A percentile compares a stretch with the other conserved stretches of the same genome.
Evolutionary conservation across 2,113 vertebrate species (phyloP).

Genomic region (Gymnarchus niloticus): DNA sequence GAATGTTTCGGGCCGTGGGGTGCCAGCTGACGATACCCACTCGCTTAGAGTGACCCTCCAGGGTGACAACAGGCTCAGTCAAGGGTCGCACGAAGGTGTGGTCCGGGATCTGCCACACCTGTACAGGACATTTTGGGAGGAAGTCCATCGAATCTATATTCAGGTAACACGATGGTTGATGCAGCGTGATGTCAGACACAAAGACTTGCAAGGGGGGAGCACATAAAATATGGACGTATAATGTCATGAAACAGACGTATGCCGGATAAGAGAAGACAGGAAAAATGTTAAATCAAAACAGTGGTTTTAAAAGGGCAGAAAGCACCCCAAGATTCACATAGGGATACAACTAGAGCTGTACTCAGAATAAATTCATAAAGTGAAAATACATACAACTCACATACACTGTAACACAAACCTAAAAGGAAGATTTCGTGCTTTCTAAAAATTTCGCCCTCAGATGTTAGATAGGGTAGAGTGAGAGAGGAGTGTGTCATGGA

Average conservation of each 20-base stretch:
- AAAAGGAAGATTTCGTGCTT: not conserved
- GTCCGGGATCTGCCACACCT: slow-evolving; percentile 66
- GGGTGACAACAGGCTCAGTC: slow-evolving; percentile 55
- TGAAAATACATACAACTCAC: not conserved
- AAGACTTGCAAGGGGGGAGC: not conserved
- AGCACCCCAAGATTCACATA: not conserved
- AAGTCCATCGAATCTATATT: not conserved
- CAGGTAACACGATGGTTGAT: not conserved
- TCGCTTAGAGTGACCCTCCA: slow-evolving; percentile 65
- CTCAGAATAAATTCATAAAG: not conserved
- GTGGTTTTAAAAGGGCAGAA: not conserved
- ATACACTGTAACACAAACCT: not conserved
- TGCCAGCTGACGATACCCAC: slow-evolving; percentile 64
- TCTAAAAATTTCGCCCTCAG: no score
- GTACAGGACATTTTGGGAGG: not conserved
- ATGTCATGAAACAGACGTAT: not conserved
- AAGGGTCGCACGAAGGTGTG: slow-evolving; percentile 47
- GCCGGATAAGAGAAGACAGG: not conserved
- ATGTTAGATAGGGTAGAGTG: not conserved
- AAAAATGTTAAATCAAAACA: not conserved
- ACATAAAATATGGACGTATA: not conserved
- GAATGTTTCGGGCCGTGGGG: slow-evolving; percentile 60
- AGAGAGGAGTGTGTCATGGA: not conserved
- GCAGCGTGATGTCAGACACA: no score
- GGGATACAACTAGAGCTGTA: not conserved